Conservation (phyloP, 2,797 vertebrate genomes). For the Clarias pachynema region DNA sequence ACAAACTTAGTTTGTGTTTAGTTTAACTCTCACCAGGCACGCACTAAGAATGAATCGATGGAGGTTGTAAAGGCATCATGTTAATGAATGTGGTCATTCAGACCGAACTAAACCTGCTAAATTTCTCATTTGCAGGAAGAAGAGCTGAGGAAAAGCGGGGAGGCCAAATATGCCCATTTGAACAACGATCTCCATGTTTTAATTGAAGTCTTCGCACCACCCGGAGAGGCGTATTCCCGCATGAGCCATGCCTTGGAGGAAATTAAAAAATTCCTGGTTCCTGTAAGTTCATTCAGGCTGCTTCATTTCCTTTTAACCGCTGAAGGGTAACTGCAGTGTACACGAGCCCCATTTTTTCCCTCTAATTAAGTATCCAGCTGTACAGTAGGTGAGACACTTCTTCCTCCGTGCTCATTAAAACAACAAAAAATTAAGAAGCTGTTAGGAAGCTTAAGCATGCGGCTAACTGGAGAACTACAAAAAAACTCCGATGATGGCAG, state of each 20-base stretch:
- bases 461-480: background rate
- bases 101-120: background rate
- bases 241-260: constrained; percentile 99
- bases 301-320: constrained; percentile 43
- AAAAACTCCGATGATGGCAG: background rate
- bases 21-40: background rate
- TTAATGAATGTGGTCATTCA: too few species aligned
- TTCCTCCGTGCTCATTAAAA: constrained; percentile 44
- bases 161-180: constrained; percentile 95
- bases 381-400: constrained; percentile 27
- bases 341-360: constrained; percentile 27
- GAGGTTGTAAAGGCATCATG: background rate
- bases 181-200: constrained; percentile 97
- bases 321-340: constrained; percentile 38
- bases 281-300: constrained; percentile 82
- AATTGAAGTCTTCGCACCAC: constrained; percentile 99
- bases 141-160: constrained; percentile 95
- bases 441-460: constrained; percentile 32
- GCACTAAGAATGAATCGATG: background rate
- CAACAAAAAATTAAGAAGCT: background rate
- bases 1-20: background rate
- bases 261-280: constrained; percentile 99
- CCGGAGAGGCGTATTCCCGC: constrained; percentile 97
- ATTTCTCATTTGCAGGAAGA: constrained; percentile 85
- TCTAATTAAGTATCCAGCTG: constrained; percentile 32